Evolutionary conservation across 2,113 vertebrate genomes (phyloP), one percentile per base, ranked within the genome.

Genomic region (Corydoras sp.): DNA sequence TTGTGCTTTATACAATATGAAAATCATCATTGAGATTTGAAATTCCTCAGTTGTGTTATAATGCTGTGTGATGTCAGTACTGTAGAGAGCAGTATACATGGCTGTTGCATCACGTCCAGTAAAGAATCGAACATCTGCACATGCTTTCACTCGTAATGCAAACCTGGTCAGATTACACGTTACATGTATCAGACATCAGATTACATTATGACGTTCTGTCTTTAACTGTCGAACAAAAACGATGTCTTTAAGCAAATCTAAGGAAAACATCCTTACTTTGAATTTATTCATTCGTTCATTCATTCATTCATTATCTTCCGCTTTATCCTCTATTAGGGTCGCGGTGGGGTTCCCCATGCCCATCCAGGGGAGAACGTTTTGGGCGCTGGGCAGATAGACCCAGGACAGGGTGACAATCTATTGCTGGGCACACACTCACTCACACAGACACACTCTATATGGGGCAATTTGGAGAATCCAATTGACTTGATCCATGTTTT

Each of bases 221-320:
- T 75, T 24, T 24, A 24, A 24, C 18, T 24, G 54, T 62, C 54
- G n/a, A 67, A 29, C 60, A 62, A 58, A 65, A 53, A 18, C 11
- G 48, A 65, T 30, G 60, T 62, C 58, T 61, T 60, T 49, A 61
- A 67, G n/a, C 53, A 61, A 61, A 43, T 64, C 48, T 32, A 58
- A 35, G 60, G 55, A 60, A 63, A 71, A 71, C 56, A 13, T 49
- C 14, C 15, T 67, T 65, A 24, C 18, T 24, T 24, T 24, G 1
- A 24, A 1, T 24, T 24, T 24, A n/a, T n/a, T n/a, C n/a, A n/a
- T n/a, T n/a, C n/a, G n/a, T n/a, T n/a, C n/a, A n/a, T n/a, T n/a
- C n/a, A n/a, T n/a, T n/a, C n/a, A n/a, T n/a, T n/a, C n/a, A n/a
- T n/a, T n/a, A n/a, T n/a, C n/a, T n/a, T n/a, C n/a, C n/a, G n/a